Evolutionary conservation across 2,113 vertebrate genomes (phyloP).

Genomic region (Scortum barcoo): DNA sequence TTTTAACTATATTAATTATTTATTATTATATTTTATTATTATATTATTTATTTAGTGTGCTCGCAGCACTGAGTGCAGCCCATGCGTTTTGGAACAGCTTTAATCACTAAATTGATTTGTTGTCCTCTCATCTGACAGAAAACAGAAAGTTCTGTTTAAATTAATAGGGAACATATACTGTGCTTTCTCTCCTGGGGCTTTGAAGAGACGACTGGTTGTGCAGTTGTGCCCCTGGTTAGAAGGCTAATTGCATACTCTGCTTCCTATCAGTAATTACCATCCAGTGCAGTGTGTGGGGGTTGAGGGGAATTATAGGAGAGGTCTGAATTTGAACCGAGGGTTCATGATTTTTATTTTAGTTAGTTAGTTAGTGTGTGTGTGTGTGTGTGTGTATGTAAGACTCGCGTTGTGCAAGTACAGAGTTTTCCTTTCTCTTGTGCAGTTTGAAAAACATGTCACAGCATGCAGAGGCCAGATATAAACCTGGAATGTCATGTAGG

Average conservation of each 20-base stretch:
- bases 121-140: slow-evolving; percentile 1
- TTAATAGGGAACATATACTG: slow-evolving; percentile 11
- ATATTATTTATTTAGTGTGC: neutral
- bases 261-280: slow-evolving; percentile 75
- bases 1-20: neutral
- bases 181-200: slow-evolving; percentile 43
- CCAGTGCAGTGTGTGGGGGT: slow-evolving; percentile 42
- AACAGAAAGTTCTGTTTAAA: slow-evolving; percentile 26
- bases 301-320: slow-evolving; percentile 63
- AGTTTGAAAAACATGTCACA: slow-evolving; percentile 14
- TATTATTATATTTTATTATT: neutral
- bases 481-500: slow-evolving; percentile 21
- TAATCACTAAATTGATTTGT: slow-evolving; percentile 1
- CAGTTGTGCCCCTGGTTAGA: slow-evolving; percentile 56
- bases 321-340: slow-evolving; percentile 29
- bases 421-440: neutral
- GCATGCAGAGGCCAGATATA: neutral
- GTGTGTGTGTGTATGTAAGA: neutral
- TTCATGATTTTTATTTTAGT: slow-evolving; percentile 38
- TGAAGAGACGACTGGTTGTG: slow-evolving; percentile 54
- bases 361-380: no score
- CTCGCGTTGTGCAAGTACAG: neutral
- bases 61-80: no score
- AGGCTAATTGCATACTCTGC: slow-evolving; percentile 71
- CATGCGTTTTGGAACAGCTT: neutral